A percentile compares a stretch with the other conserved stretches of the same genome.
Conservation (phyloP, 2,113 vertebrate species). For the Chrysemys picta region DNA sequence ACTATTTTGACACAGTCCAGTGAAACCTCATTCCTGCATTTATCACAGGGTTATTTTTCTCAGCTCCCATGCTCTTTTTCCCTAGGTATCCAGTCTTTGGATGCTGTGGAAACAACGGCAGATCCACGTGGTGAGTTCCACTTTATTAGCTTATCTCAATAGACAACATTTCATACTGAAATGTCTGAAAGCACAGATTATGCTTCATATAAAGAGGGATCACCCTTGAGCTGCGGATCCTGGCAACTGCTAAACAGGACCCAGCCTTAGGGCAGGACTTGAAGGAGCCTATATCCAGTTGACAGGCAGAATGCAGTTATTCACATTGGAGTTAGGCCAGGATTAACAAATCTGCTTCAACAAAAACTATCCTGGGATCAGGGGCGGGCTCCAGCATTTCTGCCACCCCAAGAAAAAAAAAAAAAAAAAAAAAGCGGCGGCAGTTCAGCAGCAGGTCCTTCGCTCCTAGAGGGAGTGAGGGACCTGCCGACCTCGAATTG, state of each 20-base stretch:
- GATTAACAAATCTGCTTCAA: neutral
- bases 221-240: neutral
- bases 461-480: too few relatives aligned
- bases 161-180: neutral
- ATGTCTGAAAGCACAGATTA: neutral
- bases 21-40: neutral
- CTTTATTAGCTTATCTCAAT: rapidly evolving
- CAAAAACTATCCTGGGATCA: neutral
- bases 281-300: neutral
- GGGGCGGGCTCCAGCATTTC: too few relatives aligned
- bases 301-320: neutral
- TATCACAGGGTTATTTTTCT: neutral
- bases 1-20: neutral
- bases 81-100: neutral
- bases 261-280: neutral
- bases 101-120: rapidly evolving
- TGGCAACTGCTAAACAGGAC: neutral
- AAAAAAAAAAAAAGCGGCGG: too few relatives aligned
- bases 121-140: too few relatives aligned
- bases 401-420: too few relatives aligned
- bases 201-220: rapidly evolving
- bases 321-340: neutral
- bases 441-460: too few relatives aligned
- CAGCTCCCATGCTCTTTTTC: neutral
- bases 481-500: too few relatives aligned